phyloP scores from a whole-genome alignment of 2,888 invertebrate genomes.

The Neocrepidodera transversa region DNA sequence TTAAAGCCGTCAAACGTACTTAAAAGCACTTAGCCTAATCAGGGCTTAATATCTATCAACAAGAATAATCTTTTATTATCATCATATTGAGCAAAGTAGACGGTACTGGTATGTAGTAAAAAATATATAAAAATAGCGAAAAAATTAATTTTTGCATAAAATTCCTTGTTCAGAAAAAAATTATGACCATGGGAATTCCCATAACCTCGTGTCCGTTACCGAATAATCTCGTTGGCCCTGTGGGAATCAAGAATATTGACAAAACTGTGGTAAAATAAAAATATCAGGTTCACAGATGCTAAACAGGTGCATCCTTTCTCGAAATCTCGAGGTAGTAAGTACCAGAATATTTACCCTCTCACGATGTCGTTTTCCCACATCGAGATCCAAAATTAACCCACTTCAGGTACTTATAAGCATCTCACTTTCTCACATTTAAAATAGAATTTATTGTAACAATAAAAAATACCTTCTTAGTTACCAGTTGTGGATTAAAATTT shows the following conservation, averaged over 20 bases:
- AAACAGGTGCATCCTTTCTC: slow-evolving; percentile 49
- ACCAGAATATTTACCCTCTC: slow-evolving; percentile 50
- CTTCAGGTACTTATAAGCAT: slow-evolving; percentile 3
- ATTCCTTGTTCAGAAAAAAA: too few relatives aligned
- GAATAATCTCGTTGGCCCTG: background rate
- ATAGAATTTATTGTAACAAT: background rate
- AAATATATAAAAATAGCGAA: too few relatives aligned
- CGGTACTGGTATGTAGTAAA: too few relatives aligned
- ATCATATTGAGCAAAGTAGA: too few relatives aligned
- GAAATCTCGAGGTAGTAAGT: slow-evolving; percentile 36
- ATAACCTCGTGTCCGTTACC: slow-evolving; percentile 2
- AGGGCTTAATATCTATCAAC: too few relatives aligned
- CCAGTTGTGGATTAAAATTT: too few relatives aligned
- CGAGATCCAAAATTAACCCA: slow-evolving; percentile 22
- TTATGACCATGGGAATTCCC: background rate
- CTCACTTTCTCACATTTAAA: slow-evolving; percentile 2
- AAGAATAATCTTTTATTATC: too few relatives aligned
- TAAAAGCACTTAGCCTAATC: too few relatives aligned
- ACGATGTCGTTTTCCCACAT: slow-evolving; percentile 43
- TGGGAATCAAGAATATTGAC: slow-evolving; percentile 43
- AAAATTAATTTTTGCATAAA: too few relatives aligned
- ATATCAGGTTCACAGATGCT: slow-evolving; percentile 42
- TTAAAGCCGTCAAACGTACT: too few relatives aligned
- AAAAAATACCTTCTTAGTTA: too few relatives aligned
- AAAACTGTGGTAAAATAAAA: slow-evolving; percentile 28